phyloP scores from a whole-genome alignment of 1,140 invertebrate species.

The Penaeus japonicus region DNA sequence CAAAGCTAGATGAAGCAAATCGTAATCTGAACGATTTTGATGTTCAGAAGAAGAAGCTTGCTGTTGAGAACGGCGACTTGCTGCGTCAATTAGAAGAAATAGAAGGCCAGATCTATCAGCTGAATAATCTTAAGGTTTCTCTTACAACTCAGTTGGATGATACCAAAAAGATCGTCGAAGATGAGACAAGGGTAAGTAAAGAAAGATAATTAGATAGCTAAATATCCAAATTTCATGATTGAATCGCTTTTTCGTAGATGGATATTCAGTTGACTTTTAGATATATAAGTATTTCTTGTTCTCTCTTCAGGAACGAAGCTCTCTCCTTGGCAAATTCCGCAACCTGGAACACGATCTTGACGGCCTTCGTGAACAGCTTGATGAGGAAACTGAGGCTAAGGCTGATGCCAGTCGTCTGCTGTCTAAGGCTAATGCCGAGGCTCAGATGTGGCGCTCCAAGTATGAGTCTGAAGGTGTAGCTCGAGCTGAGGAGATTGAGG shows the following conservation, averaged over 20 bases:
- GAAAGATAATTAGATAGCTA: background rate
- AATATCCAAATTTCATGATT: no score
- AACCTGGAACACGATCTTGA: slow-evolving; percentile 67
- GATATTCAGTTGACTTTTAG: slow-evolving; percentile 65
- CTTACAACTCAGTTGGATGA: slow-evolving; percentile 61
- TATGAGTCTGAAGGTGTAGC: slow-evolving; percentile 43
- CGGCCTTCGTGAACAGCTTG: slow-evolving; percentile 71
- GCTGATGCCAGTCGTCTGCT: slow-evolving; percentile 70
- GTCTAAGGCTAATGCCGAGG: slow-evolving; percentile 60
- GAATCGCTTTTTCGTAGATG: background rate
- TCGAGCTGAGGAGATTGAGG: slow-evolving; percentile 47
- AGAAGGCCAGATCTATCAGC: slow-evolving; percentile 68
- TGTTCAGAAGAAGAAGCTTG: slow-evolving; percentile 95
- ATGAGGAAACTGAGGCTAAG: slow-evolving; percentile 66
- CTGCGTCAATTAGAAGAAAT: slow-evolving; percentile 64
- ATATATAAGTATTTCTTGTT: no score
- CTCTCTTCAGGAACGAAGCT: slow-evolving; percentile 57
- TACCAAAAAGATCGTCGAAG: slow-evolving; percentile 42
- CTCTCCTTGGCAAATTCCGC: slow-evolving; percentile 42
- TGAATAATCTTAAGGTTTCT: slow-evolving; percentile 66
- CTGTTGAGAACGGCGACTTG: slow-evolving; percentile 53
- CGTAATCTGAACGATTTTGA: slow-evolving; percentile 80
- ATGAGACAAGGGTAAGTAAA: slow-evolving; percentile 41
- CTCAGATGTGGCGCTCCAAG: slow-evolving; percentile 47
- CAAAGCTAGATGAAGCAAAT: slow-evolving; percentile 70